Evolutionary conservation across 2,113 vertebrate genomes (phyloP), one percentile per base, ranked within the genome.

Genomic region (Callorhinus ursinus): DNA sequence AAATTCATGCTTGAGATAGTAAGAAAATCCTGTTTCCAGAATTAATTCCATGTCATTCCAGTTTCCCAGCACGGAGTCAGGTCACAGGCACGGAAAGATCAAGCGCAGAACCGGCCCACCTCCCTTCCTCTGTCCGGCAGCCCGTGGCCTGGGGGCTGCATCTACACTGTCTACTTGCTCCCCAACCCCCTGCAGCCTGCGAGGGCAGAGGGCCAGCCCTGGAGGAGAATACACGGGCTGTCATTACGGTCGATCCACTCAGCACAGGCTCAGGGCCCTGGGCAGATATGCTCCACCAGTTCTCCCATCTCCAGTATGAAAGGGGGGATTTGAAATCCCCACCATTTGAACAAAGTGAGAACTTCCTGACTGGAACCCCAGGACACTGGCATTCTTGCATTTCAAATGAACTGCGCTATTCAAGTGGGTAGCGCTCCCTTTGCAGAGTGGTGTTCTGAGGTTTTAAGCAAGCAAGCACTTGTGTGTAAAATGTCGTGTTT

Each of bases 21-120:
- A 87, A 85, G 88, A 57, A 96, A 93, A 96, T 93, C 67, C 95
- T 96, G 61, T 96, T 96, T 95, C 82, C 53, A 97, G n/a, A 79
- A 92, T 96, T 57, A 79, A 93, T 96, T 84, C 96, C 96, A 93
- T 63, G 42, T 86, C 76, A 93, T 91, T 82, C 69, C 96, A 89
- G 65, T 74, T 95, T 89, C 72, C 65, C 83, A 76, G 74, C 81
- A 97, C 87, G 83, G 12, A 89, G 93, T 86, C 77, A 90, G 65
- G 76, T 95, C 96, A 96, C 6, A 94, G 67, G 85, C 93, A 96
- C n/a, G 86, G 49, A 67, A 86, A 87, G 49, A 95, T 8, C 55
- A 93, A 94, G 77, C 61, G 42, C 88, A 51, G 5, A 80, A 67
- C 53, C 93, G 51, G 61, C 22, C 65, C 81, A 22, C 18, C 67